Evolutionary conservation across 2,113 vertebrate genomes (phyloP), one percentile per base, ranked within the genome.

Genomic region (Scomber scombrus): DNA sequence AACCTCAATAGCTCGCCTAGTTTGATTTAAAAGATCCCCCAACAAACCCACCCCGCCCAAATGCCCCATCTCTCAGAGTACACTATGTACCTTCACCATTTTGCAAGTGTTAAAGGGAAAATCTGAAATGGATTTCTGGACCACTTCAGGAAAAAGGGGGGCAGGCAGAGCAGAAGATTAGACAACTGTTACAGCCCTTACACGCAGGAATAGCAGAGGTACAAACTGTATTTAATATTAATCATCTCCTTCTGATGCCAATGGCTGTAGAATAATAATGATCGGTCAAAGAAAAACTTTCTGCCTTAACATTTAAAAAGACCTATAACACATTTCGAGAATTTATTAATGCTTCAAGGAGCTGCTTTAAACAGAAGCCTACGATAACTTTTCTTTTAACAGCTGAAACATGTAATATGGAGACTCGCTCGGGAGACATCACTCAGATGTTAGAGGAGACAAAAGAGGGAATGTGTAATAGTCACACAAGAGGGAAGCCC

Each of bases 81-180:
- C 90, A 94, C 70, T 10, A 71, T 89, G 89, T 93, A 93, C 92
- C 85, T 89, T 92, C 84, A 83, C 76, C 74, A 63, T 85, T 88
- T 75, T 55, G 71, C 47, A 72, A 65, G 85, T 80, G 90, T 81
- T 80, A 74, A 73, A 81, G 81, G 77, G 87, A 94, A 93, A 92
- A 91, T 72, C 80, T 80, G 88, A 92, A 88, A 87, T 90, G 89
- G 91, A 94, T 84, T 91, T 81, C 69, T 56, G 82, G 65, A 73
- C 64, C 71, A 78, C 49, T 74, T 80, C 47, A 29, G 54, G 55
- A 62, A 29, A 26, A 26, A 26, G 23, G 16, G 21, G 70, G 70
- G 57, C 47, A 29, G 8, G 45, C 55, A 45, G 47, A 80, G 66
- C 34, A 54, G 29, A 3, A 40, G 55, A 79, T 65, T 46, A 62